phyloP scores from a whole-genome alignment of 2,113 vertebrate genomes.

The Aphyosemion australe region DNA sequence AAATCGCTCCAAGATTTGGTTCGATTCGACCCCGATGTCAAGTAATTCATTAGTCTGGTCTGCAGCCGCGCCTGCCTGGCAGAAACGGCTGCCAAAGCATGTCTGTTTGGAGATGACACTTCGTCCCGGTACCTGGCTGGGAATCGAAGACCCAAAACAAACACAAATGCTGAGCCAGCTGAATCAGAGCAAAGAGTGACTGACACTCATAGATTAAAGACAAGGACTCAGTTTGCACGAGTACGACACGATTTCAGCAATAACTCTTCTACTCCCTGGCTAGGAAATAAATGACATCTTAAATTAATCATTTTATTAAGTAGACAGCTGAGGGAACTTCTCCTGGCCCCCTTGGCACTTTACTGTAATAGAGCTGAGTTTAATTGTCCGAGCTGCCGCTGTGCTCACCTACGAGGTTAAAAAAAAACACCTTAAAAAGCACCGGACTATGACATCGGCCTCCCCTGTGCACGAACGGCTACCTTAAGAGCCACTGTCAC shows the following conservation, averaged over 20 bases:
- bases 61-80: constrained; percentile 11
- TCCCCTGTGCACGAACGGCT: constrained; percentile 6
- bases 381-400: constrained; percentile 48
- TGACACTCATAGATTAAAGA: background rate
- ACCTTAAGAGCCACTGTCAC: constrained; percentile 48
- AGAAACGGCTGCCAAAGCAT: constrained; percentile 34
- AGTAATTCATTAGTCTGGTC: constrained; percentile 35
- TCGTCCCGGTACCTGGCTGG: constrained; percentile 56
- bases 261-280: constrained; percentile 22
- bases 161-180: constrained; percentile 62
- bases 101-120: constrained; percentile 57
- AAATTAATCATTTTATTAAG: constrained; percentile 62
- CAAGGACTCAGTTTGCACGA: background rate
- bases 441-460: constrained; percentile 6
- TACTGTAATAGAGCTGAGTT: constrained; percentile 54
- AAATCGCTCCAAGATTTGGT: constrained; percentile 37
- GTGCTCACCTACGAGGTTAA: constrained; percentile 47
- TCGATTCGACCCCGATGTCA: constrained; percentile 29
- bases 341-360: constrained; percentile 37
- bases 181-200: constrained; percentile 34
- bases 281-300: constrained; percentile 44
- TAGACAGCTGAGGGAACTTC: constrained; percentile 28
- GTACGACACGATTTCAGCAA: background rate
- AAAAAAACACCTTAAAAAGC: constrained; percentile 31
- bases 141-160: constrained; percentile 66